Evolutionary conservation across 2,888 invertebrate genomes (phyloP), one percentile per base, ranked within the genome.

Genomic region (Ormyrus pomaceus): DNA sequence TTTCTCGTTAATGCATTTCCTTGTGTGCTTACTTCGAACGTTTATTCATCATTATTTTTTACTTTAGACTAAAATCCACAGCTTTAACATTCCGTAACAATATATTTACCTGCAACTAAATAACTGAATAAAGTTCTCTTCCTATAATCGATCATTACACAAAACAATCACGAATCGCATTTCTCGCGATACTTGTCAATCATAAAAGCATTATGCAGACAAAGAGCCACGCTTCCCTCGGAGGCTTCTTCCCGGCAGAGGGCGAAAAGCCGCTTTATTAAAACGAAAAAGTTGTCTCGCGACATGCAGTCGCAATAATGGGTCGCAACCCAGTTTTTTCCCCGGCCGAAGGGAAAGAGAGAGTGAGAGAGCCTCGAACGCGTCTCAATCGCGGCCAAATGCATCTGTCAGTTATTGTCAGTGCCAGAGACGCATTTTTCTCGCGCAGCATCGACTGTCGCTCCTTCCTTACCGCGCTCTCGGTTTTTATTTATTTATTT

Each of bases 341-440:
- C 3, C 50, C 6, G 48, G 46, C 34, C 34, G 34, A 34, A 34
- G 34, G 34, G 34, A 34, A 4, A 3, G 34, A 34, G 34, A 34
- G 34, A 34, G 34, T 3, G 34, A 34, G 34, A 34, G 34, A 34
- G 34, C 3, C 19, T 55, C 66, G 55, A 64, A 56, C 45, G 50
- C 34, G n/a, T 50, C 45, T 59, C 51, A 45, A 51, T 66, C 61
- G 46, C n/a, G 19, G 34, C 65, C 66, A 59, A 72, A 76, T 59
- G 68, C 69, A 69, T 69, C 77, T 69, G 68, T 69, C 69, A 68
- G 51, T 77, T 73, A 80, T 80, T 73, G 80, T 80, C 73, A 73
- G 56, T 9, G n/a, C 34, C 80, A 75, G 70, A 56, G 9, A 13
- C 53, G 19, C 65, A 50, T 74, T 62, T 74, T 69, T 68, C 48